A percentile compares a stretch with the other conserved stretches of the same genome.
Evolutionary conservation across 1,140 invertebrate genomes (phyloP).

Genomic region (Hetaerina americana): DNA sequence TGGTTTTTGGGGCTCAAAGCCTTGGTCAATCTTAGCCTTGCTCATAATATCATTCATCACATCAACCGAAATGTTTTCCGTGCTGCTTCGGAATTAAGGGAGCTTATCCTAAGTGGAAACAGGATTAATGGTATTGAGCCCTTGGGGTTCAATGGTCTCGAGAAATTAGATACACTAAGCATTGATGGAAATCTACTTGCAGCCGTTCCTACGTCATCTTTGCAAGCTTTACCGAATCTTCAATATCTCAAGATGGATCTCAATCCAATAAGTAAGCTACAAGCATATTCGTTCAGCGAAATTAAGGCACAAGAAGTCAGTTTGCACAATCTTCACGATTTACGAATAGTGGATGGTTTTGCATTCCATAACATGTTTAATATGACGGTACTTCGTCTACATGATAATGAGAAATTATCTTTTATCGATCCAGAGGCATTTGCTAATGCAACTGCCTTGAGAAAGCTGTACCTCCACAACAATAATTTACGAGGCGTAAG

Average conservation of each 20-base stretch:
- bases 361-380: conserved; percentile 1
- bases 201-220: neutral
- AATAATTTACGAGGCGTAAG: neutral
- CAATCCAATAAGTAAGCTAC: conserved; percentile 2
- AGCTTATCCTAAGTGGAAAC: neutral
- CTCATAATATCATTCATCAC: conserved; percentile 2
- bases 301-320: neutral
- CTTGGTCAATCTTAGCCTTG: conserved; percentile 4
- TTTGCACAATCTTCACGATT: neutral
- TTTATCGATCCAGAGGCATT: conserved; percentile 3
- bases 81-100: neutral
- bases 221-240: neutral
- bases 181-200: neutral
- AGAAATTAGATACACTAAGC: neutral
- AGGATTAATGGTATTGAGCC: conserved; percentile 3
- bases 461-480: neutral
- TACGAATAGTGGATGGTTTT: conserved; percentile 1
- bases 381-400: neutral
- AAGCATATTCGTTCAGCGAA: conserved; percentile 3
- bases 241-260: neutral
- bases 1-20: neutral
- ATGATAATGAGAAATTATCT: neutral
- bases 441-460: neutral
- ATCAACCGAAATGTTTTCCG: conserved; percentile 3
- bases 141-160: neutral